phyloP scores from a whole-genome alignment of 2,113 vertebrate genomes.

The Chrysemys picta region DNA sequence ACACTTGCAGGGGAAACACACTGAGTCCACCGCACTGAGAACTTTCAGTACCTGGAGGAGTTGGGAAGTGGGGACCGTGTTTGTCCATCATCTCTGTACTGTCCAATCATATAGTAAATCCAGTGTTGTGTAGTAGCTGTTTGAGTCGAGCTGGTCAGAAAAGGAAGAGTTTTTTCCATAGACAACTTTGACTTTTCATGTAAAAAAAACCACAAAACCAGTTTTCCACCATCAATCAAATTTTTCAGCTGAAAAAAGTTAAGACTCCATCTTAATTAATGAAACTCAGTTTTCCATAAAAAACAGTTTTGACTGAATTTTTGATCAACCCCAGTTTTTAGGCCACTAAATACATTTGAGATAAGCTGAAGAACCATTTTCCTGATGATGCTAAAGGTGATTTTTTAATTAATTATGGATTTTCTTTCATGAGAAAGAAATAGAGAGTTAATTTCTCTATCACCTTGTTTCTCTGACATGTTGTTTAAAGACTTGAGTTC shows the following conservation, averaged over 20 bases:
- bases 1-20: neutral
- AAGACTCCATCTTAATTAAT: no score
- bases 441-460: neutral
- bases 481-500: constrained; percentile 13
- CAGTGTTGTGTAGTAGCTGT: neutral
- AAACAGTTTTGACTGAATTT: neutral
- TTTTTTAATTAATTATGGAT: neutral
- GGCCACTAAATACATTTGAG: neutral
- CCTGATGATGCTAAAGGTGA: neutral
- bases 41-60: neutral
- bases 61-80: neutral
- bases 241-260: fast-evolving
- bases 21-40: neutral
- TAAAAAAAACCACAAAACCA: neutral
- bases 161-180: neutral
- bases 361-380: neutral
- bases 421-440: neutral
- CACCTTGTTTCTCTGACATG: neutral
- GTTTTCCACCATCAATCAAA: neutral
- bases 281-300: no score
- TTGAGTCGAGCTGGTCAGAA: neutral
- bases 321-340: neutral
- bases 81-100: neutral
- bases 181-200: neutral
- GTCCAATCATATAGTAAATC: neutral